Evolutionary conservation across 2,797 vertebrate species (phyloP).

Genomic region (Mormyrops attenuatus): DNA sequence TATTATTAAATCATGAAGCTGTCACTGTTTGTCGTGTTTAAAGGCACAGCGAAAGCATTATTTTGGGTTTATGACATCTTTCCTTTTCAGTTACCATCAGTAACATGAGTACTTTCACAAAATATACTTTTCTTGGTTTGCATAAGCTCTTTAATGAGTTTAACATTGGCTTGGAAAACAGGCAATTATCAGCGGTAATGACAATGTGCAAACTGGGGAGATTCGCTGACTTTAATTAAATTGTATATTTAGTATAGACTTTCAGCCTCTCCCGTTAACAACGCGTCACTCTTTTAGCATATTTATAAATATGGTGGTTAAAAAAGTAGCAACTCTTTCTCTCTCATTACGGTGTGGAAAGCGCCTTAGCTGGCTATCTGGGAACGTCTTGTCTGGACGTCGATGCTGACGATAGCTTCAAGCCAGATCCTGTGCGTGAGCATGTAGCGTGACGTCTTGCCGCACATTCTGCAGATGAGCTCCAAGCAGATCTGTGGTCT

Average conservation of each 20-base stretch:
- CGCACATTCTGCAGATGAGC: conserved; percentile 17
- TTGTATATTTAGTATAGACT: neutral
- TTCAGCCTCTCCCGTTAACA: conserved; percentile 10
- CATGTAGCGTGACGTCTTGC: conserved; percentile 29
- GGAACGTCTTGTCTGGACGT: conserved; percentile 56
- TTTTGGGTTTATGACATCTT: neutral
- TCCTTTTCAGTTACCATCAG: neutral
- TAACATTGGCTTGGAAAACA: conserved; percentile 4
- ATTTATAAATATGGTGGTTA: conserved; percentile 66
- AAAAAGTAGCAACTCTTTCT: conserved; percentile 62
- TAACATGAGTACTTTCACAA: neutral
- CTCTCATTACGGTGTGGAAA: conserved; percentile 71
- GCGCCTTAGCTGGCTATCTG: conserved; percentile 67
- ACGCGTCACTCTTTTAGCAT: conserved; percentile 59
- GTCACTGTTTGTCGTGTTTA: neutral
- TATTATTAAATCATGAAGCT: conserved; percentile 2
- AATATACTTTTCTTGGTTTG: neutral
- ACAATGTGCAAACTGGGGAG: neutral
- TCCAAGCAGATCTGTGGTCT: conserved; percentile 47
- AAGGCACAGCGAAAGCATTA: neutral
- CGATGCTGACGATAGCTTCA: conserved; percentile 59
- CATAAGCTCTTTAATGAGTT: conserved; percentile 12
- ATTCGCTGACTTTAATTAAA: conserved; percentile 5
- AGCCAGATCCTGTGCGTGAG: conserved; percentile 49
- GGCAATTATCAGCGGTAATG: conserved; percentile 12